Base-by-base conservation (phyloP, 2,888 invertebrate species). In the Pammene aurita region DNA sequence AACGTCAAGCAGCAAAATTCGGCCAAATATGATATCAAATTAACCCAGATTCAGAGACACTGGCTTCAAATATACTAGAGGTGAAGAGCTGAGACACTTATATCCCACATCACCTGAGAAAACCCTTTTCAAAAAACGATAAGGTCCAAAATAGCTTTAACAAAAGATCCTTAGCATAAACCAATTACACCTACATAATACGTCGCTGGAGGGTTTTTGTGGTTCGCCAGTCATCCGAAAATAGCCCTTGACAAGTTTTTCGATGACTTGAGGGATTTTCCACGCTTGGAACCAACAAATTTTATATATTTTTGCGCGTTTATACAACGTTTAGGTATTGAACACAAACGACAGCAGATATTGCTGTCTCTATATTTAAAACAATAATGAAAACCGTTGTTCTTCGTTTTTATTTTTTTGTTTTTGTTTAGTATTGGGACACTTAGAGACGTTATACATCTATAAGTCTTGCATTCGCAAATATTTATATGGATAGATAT, bases 151-250 rank as follows among this genome's bases (percentile, higher is more conserved):
- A 44, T 67, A 70, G 61, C 42, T 50, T 64, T 70, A 74, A 72
- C 74, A 71, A 75, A 78, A 76, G 75, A 76, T 71, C 72, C 78
- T 77, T 81, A 81, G 84, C 84, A 84, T 82, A 81, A 87, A 84
- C 86, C 85, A 88, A 88, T 88, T 88, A 85, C 77, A 78, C 73
- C 75, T 71, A 77, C 80, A 72, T 70, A 70, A 72, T 73, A 78
- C 80, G 72, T 74, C 75, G 48, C 11, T 11, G 42, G 10, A 42
- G 42, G 73, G 72, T 79, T 81, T 83, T 26, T 18, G 18, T 18
- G 42, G 18, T 18, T 13, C 26, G 0, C n/a, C 18, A 44, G 14
- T 34, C 46, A n/a, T 50, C 9, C 18, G 18, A 62, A 52, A 13
- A 41, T 18, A 41, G 50, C 34, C 48, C 48, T 14, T 50, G 35